phyloP scores from a whole-genome alignment of 1,140 invertebrate species.

The Meloidogyne chitwoodi region DNA sequence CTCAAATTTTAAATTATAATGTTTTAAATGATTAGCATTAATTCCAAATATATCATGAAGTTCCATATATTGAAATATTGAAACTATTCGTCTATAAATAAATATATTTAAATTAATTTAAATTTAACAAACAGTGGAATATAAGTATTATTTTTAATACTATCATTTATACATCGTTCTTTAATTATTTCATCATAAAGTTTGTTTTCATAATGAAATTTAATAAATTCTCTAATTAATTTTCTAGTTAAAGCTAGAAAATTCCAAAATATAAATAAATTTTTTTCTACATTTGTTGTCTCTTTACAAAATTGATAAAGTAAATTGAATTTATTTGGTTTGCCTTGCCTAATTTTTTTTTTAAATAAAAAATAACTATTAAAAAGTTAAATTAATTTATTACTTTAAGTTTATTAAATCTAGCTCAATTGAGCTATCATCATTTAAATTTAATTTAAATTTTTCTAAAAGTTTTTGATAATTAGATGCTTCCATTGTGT shows the following conservation, averaged over 20 bases:
- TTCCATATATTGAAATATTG: not conserved
- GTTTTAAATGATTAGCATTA: not conserved
- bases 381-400: no score
- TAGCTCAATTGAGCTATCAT: no score
- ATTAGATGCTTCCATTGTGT: not conserved
- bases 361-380: no score
- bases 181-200: not conserved
- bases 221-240: not conserved
- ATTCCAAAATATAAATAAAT: not conserved
- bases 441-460: not conserved
- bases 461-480: not conserved
- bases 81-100: not conserved
- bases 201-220: not conserved
- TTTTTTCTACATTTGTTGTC: not conserved
- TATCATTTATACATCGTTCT: not conserved
- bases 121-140: not conserved
- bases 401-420: no score
- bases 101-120: not conserved
- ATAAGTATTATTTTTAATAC: no score
- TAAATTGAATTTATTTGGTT: not conserved
- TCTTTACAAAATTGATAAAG: not conserved
- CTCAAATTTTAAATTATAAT: not conserved
- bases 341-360: no score
- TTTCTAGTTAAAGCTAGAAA: not conserved
- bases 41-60: not conserved